phyloP scores from a whole-genome alignment of 2,888 invertebrate genomes.

The Plusia festucae region DNA sequence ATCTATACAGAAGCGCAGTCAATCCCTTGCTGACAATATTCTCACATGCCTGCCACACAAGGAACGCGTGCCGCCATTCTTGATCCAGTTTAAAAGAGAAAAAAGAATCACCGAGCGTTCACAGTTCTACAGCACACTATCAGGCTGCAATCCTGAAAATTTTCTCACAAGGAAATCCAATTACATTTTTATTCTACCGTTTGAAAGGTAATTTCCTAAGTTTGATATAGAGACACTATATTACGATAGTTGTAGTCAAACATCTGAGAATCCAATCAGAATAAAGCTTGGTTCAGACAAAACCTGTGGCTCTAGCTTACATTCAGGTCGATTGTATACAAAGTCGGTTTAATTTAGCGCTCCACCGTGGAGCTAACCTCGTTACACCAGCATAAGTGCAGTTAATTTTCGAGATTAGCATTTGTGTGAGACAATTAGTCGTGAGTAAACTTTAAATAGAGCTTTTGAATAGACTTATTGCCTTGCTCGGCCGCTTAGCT shows the following conservation, averaged over 20 bases:
- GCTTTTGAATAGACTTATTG: slow-evolving; percentile 64
- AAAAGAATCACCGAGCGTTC: slow-evolving; percentile 7
- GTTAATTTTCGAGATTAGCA: slow-evolving; percentile 71
- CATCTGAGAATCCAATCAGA: slow-evolving; percentile 21
- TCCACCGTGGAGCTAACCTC: slow-evolving; percentile 60
- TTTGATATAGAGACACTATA: not conserved
- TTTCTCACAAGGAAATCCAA: slow-evolving; percentile 12
- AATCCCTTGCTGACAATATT: slow-evolving; percentile 21
- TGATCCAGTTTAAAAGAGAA: slow-evolving; percentile 8
- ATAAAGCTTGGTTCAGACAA: slow-evolving; percentile 21
- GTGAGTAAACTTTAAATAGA: slow-evolving; percentile 69
- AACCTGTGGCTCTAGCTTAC: slow-evolving; percentile 40
- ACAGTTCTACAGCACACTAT: slow-evolving; percentile 10
- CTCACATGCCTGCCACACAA: slow-evolving; percentile 12
- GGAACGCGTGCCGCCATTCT: slow-evolving; percentile 10
- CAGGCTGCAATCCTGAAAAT: not conserved
- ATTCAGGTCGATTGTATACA: slow-evolving; percentile 48
- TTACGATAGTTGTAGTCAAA: not conserved
- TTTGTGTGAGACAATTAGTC: slow-evolving; percentile 68
- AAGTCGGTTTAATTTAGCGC: slow-evolving; percentile 61
- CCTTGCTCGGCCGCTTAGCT: slow-evolving; percentile 51
- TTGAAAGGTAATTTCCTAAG: not conserved
- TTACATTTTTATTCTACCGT: slow-evolving; percentile 7
- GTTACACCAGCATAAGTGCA: slow-evolving; percentile 66
- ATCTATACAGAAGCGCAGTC: slow-evolving; percentile 7